Percentiles rank a stretch among this genome's conserved stretches.
These are phyloP conservation scores for Abrostola triplasia DNA, from an alignment of 2,888 invertebrate species.

Conservation along the genomic window DNA sequence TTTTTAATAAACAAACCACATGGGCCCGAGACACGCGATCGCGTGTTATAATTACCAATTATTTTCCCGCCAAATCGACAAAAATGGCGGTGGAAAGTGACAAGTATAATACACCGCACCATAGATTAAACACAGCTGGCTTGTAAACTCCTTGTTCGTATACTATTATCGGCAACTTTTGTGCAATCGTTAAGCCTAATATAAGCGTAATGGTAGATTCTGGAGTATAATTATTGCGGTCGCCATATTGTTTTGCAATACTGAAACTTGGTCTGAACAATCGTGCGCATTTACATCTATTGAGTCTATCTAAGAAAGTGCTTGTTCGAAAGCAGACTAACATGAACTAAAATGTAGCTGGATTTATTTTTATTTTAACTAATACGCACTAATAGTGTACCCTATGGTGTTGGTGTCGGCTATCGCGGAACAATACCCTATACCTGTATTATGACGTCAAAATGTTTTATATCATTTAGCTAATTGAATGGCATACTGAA, in stretches of 20 bases:
- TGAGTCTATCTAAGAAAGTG: slow-evolving; percentile 69
- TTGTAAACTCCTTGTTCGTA: slow-evolving; percentile 63
- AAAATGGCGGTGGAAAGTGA: slow-evolving; percentile 80
- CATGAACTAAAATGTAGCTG: slow-evolving; percentile 32
- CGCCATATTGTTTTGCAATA: slow-evolving; percentile 72
- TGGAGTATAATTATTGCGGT: slow-evolving; percentile 70
- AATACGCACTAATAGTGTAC: slow-evolving; percentile 8
- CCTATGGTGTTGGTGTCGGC: too few relatives aligned
- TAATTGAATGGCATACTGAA: too few relatives aligned
- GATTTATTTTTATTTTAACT: slow-evolving; percentile 24
- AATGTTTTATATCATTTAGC: too few relatives aligned
- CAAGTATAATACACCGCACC: slow-evolving; percentile 52
- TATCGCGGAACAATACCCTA: too few relatives aligned
- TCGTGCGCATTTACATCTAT: slow-evolving; percentile 64
- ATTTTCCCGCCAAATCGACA: slow-evolving; percentile 75
- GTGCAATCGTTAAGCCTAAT: slow-evolving; percentile 72
- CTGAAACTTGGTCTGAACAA: slow-evolving; percentile 63
- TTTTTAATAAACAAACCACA: slow-evolving; percentile 39
- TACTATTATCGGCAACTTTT: slow-evolving; percentile 69
- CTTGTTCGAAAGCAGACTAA: slow-evolving; percentile 55
- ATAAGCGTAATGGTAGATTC: slow-evolving; percentile 66
- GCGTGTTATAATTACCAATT: slow-evolving; percentile 69
- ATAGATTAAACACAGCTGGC: slow-evolving; percentile 70
- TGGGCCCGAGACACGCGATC: slow-evolving; percentile 67
- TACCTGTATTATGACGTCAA: too few relatives aligned